These are phyloP conservation scores for Xylota segnis DNA, from an alignment of 2,888 invertebrate species.

Conservation along the genomic window DNA sequence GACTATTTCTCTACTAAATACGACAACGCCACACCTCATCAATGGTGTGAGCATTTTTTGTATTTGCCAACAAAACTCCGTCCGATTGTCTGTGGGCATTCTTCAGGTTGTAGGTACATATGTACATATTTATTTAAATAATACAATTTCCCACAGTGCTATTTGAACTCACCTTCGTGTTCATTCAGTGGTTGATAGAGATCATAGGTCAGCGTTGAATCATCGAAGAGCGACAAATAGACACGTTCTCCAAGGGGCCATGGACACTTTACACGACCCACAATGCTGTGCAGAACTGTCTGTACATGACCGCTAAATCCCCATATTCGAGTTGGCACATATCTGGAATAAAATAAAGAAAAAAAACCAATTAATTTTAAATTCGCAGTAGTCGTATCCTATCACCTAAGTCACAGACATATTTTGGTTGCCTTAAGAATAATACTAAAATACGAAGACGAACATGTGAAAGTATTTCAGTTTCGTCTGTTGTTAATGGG, in stretches of 20 bases:
- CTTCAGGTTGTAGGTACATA: too few species aligned
- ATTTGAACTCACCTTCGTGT: slow-evolving; percentile 87
- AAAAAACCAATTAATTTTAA: slow-evolving; percentile 8
- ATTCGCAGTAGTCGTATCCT: not conserved
- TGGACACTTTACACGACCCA: slow-evolving; percentile 94
- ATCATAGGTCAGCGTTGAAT: slow-evolving; percentile 96
- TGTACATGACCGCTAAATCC: slow-evolving; percentile 98
- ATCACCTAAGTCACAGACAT: not conserved
- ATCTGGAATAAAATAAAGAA: slow-evolving; percentile 86
- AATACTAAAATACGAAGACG: not conserved
- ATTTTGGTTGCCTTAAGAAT: not conserved
- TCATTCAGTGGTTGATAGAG: slow-evolving; percentile 93
- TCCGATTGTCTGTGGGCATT: not conserved
- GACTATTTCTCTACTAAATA: slow-evolving; percentile 7
- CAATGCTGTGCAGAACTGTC: slow-evolving; percentile 95
- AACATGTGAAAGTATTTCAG: not conserved
- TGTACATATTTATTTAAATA: slow-evolving; percentile 7
- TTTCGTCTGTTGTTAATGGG: not conserved
- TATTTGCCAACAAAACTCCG: slow-evolving; percentile 3
- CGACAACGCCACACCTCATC: slow-evolving; percentile 21
- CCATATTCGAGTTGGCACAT: slow-evolving; percentile 95
- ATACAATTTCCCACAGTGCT: not conserved
- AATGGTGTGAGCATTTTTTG: not conserved
- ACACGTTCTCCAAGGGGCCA: slow-evolving; percentile 94
- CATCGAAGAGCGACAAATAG: slow-evolving; percentile 91